Conservation (phyloP, 2,797 vertebrate genomes). For the Dipus sagitta region DNA sequence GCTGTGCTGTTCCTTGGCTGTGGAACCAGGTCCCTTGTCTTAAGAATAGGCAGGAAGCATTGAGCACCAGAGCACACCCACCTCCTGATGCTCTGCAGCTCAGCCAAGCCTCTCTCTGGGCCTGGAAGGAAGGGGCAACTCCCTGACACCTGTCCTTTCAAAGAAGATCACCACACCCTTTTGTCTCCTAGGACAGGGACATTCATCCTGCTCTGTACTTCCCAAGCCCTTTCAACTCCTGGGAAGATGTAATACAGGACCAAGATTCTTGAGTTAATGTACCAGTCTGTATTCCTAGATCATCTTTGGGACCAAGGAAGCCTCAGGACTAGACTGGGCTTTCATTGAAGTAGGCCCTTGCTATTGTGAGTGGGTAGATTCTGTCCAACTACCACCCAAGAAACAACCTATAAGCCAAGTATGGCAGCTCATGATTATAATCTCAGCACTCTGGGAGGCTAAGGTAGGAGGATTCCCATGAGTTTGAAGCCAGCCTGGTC, state of each 20-base stretch:
- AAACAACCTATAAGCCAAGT: not conserved
- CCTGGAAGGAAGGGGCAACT: not conserved
- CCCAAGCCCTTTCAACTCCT: not conserved
- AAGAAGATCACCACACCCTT: too few species aligned
- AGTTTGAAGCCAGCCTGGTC: not conserved
- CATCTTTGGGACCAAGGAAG: not conserved
- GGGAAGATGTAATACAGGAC: constrained; percentile 1
- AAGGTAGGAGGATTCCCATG: not conserved
- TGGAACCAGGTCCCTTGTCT: not conserved
- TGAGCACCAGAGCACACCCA: not conserved
- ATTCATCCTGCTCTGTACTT: not conserved
- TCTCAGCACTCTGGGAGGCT: not conserved
- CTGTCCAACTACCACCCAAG: not conserved
- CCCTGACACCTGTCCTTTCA: not conserved
- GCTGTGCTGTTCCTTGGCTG: not conserved
- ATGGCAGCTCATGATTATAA: not conserved
- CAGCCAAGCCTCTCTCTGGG: not conserved
- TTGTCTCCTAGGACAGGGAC: not conserved
- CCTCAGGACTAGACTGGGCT: not conserved
- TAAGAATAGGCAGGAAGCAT: not conserved
- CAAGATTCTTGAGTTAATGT: not conserved
- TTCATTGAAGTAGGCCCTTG: not conserved
- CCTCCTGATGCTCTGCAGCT: not conserved
- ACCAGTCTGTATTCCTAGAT: not conserved
- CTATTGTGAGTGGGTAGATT: not conserved